phyloP scores from a whole-genome alignment of 2,888 invertebrate genomes.

The Rhagonycha lutea region DNA sequence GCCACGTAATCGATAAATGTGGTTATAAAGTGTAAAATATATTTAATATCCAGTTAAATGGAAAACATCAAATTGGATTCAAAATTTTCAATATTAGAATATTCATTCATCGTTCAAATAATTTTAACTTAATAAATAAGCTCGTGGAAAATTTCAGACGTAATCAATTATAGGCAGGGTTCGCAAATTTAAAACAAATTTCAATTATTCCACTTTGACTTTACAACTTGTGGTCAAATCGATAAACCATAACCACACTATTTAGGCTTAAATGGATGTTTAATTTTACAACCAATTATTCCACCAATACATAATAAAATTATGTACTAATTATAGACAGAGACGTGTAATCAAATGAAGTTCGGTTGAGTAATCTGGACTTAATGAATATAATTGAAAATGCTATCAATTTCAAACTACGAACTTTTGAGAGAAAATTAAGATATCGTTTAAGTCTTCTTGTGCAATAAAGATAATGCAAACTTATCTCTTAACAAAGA shows the following conservation, averaged over 20 bases:
- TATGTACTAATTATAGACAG: too few relatives aligned
- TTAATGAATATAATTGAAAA: background rate
- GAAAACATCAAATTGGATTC: background rate
- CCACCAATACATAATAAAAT: background rate
- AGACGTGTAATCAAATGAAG: too few relatives aligned
- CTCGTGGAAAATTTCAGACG: background rate
- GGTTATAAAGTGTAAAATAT: background rate
- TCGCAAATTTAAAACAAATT: background rate
- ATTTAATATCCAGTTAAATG: background rate
- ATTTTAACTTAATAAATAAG: background rate
- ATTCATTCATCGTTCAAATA: background rate
- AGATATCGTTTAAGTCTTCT: background rate
- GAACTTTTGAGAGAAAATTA: background rate
- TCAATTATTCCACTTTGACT: background rate
- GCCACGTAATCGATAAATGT: background rate
- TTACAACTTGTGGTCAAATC: background rate
- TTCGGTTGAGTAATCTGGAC: too few relatives aligned
- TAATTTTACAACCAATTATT: background rate
- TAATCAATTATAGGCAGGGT: background rate
- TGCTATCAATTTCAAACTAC: background rate
- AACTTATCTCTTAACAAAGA: background rate
- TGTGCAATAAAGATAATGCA: background rate
- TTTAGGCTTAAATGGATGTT: background rate
- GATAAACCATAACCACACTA: background rate
- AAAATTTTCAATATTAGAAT: background rate